Evolutionary conservation across 2,797 vertebrate genomes (phyloP), one percentile per base, ranked within the genome.

Genomic region (Acestrorhynchus altus): DNA sequence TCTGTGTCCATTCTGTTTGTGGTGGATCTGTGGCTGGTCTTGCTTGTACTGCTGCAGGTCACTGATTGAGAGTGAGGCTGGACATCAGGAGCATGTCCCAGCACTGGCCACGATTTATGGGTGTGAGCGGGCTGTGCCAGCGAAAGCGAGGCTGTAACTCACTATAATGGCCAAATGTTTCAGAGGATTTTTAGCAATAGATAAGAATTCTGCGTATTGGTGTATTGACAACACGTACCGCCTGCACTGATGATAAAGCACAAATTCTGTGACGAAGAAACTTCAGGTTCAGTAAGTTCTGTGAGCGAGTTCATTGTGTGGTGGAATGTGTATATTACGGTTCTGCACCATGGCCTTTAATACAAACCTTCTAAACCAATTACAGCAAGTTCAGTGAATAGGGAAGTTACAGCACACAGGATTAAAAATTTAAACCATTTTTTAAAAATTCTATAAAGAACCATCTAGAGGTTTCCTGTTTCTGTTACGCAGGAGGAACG

Each of bases 81-180:
- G 70, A 83, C 74, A 71, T 73, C 78, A 77, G 82, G 70, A 64
- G 66, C 74, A 74, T 74, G 74, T 80, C 79, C 61, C 65, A 66
- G 69, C 59, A 51, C 75, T 74, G 75, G 71, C 75, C 39, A 35
- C 52, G 66, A 80, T 74, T 80, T 77, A 81, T 72, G 74, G 57
- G 59, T 49, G 69, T 78, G 72, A 71, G 64, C 49, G 28, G 51
- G 39, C 78, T 78, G 66, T 71, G 71, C 74, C 82, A 83, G 82
- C 71, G 71, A 71, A 80, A 72, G 67, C 57, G 67, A 63, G 22
- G 69, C 64, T 52, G 71, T 76, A 78, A 74, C 64, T 81, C 80
- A 81, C 52, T 56, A 81, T 77, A 77, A 60, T 28, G 63, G 70
- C 68, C 80, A 69, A 81, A 81, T 57, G 70, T 76, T 52, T 74